A percentile compares a stretch with the other conserved stretches of the same genome.
Conservation (phyloP, 1,140 invertebrate species). For the Branchinecta lynchi region DNA sequence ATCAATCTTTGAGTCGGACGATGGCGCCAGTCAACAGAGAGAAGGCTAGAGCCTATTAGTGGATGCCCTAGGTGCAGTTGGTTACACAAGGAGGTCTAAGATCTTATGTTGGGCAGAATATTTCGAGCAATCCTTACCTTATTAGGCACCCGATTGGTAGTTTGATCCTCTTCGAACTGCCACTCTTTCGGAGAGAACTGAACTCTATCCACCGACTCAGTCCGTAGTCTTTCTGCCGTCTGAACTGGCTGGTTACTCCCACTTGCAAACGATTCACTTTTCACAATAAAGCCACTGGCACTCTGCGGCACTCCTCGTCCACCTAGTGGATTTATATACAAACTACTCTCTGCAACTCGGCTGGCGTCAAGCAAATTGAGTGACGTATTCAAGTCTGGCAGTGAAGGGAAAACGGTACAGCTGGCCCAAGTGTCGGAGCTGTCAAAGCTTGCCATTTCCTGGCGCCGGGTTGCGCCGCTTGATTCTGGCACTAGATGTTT, state of each 20-base stretch:
- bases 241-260: constrained; percentile 30
- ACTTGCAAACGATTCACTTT: constrained; percentile 26
- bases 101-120: constrained; percentile 22
- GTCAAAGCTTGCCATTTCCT: constrained; percentile 46
- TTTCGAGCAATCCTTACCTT: constrained; percentile 21
- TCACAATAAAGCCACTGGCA: constrained; percentile 4
- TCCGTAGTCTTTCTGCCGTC: constrained; percentile 26
- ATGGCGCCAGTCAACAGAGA: too few relatives aligned
- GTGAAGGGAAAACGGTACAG: constrained; percentile 84
- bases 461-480: constrained; percentile 21
- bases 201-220: constrained; percentile 21
- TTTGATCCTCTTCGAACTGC: not conserved
- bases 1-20: too few relatives aligned
- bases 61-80: too few relatives aligned
- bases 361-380: constrained; percentile 22
- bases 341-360: constrained; percentile 37
- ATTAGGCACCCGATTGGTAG: not conserved
- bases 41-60: too few relatives aligned
- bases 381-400: constrained; percentile 26
- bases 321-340: constrained; percentile 86
- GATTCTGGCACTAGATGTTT: constrained; percentile 7
- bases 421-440: constrained; percentile 86
- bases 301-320: constrained; percentile 32
- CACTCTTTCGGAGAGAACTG: not conserved
- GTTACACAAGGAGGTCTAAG: constrained; percentile 18